Conservation (phyloP, 2,888 invertebrate genomes). For the Zygothrica quintamaculata region DNA sequence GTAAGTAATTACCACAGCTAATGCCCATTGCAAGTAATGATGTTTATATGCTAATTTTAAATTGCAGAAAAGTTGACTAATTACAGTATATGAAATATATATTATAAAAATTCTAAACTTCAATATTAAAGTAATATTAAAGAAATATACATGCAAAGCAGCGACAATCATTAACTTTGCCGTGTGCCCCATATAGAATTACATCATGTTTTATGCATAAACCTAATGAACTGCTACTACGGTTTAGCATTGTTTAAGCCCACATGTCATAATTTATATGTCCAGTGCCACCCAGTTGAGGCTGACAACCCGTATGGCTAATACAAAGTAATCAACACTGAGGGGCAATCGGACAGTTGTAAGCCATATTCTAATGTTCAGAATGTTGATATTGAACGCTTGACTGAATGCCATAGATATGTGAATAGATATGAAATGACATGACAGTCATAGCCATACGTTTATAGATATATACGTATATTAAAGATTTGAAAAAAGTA, state of each 20-base stretch:
- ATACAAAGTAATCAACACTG: constrained; percentile 34
- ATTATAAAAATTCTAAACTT: no score
- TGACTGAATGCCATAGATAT: constrained; percentile 65
- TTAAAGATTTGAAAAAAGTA: no score
- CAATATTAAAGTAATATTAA: no score
- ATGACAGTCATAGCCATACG: constrained; percentile 42
- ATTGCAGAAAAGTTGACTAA: no score
- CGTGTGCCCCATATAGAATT: constrained; percentile 34
- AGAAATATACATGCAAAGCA: no score
- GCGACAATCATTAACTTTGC: constrained; percentile 27
- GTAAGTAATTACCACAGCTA: no score
- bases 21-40: no score
- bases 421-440: constrained; percentile 44
- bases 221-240: constrained; percentile 14
- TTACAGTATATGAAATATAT: no score
- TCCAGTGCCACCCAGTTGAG: constrained; percentile 60
- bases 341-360: constrained; percentile 18
- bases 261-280: constrained; percentile 63
- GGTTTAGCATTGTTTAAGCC: constrained; percentile 48
- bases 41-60: no score
- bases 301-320: constrained; percentile 59
- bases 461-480: no score
- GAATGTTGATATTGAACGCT: constrained; percentile 75
- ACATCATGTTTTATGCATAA: constrained; percentile 56
- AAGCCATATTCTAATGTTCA: constrained; percentile 65